Evolutionary conservation across 1,140 invertebrate genomes (phyloP), one percentile per base, ranked within the genome.

Genomic region (Trichomalopsis sarcophagae): DNA sequence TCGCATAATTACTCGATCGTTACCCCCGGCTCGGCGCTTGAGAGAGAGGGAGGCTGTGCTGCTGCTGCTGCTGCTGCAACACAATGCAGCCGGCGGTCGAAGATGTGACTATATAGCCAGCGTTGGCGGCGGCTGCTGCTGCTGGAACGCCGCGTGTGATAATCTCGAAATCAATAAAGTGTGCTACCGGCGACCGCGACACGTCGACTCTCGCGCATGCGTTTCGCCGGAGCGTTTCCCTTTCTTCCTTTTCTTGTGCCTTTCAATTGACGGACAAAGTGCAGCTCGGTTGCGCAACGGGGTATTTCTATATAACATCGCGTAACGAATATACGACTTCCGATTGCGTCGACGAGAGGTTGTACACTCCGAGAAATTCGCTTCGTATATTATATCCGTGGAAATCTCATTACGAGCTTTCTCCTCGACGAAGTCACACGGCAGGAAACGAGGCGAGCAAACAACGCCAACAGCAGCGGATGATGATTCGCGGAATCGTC

Each of bases 161-260:
- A 90, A 91, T 91, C 88, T 89, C 85, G 88, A 90, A 89, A 91
- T 91, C 91, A 89, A 91, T 91, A 90, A 89, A 89, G 86, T 88
- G 84, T 27, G 30, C 44, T 69, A 77, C 55, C 50, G 14, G n/a
- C 44, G 17, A 69, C 83, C 83, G 77, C 83, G 76, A 80, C 83
- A 80, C 77, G 83, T 80, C 79, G n/a, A 14, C 33, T 84, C 40
- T 6, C 66, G 5, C n/a, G 55, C 55, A 62, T 62, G 55, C 62
- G 7, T 13, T 9, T 62, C 17, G 0, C 5, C 33, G 11, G 7
- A n/a, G 0, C 9, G 88, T 83, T 86, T 81, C 77, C 33, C 17
- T 30, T 14, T 27, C 33, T 17, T 27, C 69, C 14, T 17, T 2
- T 10, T 27, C 68, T 36, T 36, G 2, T 13, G 0, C 2, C 1